Evolutionary conservation across 2,113 vertebrate species (phyloP), one percentile per base, ranked within the genome.

Genomic region (Melanerpes formicivorus): DNA sequence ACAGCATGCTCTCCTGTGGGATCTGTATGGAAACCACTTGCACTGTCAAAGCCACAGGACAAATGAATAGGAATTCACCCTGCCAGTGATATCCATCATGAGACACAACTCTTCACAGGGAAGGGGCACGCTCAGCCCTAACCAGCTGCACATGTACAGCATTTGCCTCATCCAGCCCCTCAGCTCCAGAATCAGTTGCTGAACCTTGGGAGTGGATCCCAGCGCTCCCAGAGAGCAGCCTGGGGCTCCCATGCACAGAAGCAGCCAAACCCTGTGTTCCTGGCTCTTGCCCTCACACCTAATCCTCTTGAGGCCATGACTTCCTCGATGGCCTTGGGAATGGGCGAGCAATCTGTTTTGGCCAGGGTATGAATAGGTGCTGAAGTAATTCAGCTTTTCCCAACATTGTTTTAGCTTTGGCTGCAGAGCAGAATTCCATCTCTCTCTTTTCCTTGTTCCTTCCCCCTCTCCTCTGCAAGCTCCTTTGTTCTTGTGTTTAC

Each of bases 401-500:
- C 93, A 95, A 95, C 90, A 89, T 90, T 94, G 95, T 93, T 95
- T 37, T 7, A 58, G 89, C 78, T 60, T 23, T 59, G 87, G 22
- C 74, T 32, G 87, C 17, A 0, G 23, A 91, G 91, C 88, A 26
- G 77, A 59, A 70, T 90, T 81, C 70, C 94, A 95, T 94, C 84
- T 87, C 90, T 92, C 90, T 81, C 56, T 92, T 86, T 87, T 14
- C 90, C 89, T 70, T 34, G 64, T 67, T 95, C 91, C 93, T 96
- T 96, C 93, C 94, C 91, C 88, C 71, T 93, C 94, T 96, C 64
- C 75, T 89, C 80, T 19, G 75, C 21, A 4, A 82, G 87, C 80
- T 94, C 94, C 95, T 96, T 97, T 97, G 96, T 97, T 96, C 96
- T 92, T 26, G 0, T 93, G 88, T 95, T 96, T 96, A 88, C 94